Base-by-base conservation (phyloP, 2,113 vertebrate genomes). In the Eretmochelys imbricata region DNA sequence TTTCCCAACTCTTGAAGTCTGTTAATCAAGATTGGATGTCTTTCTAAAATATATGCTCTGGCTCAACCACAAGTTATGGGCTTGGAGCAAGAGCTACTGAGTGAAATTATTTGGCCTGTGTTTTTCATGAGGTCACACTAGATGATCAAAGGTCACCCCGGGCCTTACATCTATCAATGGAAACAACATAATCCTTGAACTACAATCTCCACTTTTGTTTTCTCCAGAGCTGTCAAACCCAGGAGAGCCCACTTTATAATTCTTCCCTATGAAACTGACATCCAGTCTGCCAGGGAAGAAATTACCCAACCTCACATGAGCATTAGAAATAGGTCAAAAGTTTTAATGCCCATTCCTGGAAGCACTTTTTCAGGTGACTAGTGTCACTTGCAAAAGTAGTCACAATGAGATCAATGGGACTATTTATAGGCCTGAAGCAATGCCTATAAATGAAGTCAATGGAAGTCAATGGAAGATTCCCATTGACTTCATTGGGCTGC, bases 161-260 rank as follows among this genome's bases (percentile, higher is more conserved):
- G 1, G n/a, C 48, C 75, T 85, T 53, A 85, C 94, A 69, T 90
- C 31, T 88, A 17, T 4, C 25, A 59, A 89, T 55, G 84, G 5
- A 25, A 94, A 51, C 4, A 93, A 76, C 89, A 59, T 86, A 84
- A 90, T 89, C 48, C 91, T 95, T 92, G 82, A 89, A 84, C 49
- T 91, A 82, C 87, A 72, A 9, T 75, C 7, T 81, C 8, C 10
- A 82, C 20, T 87, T 93, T 82, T 84, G 42, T 35, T 94, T 93
- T 90, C 91, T 57, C 85, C 7, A 94, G 93, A 95, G 7, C 53
- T 97, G 72, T 84, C 95, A 94, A 2, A 92, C 85, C 6, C 93
- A 79, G 7, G 22, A 75, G 17, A 65, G 11, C 8, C 0, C 90
- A n/a, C 84, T 96, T 95, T 85, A 75, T 80, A 84, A 88, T 96